Percentiles rank a stretch among this genome's conserved stretches.
These are phyloP conservation scores for Cephalotes varians DNA, from an alignment of 2,888 invertebrate species.

Conservation along the genomic window DNA sequence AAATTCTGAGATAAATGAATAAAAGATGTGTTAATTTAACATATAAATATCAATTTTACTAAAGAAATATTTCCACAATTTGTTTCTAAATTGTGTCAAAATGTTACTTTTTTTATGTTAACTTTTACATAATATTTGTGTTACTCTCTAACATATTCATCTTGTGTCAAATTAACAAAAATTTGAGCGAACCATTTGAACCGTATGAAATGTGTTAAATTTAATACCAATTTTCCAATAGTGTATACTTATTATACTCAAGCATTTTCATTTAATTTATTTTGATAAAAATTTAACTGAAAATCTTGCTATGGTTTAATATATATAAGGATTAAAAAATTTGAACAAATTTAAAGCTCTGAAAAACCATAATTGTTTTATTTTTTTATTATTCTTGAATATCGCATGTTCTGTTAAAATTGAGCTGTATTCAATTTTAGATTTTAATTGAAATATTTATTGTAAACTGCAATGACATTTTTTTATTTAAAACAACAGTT, in stretches of 20 bases:
- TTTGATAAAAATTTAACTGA: background rate
- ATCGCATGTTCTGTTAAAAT: background rate
- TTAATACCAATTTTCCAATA: no score
- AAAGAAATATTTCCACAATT: no score
- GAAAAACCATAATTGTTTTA: background rate
- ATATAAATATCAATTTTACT: no score
- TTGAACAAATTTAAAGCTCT: background rate
- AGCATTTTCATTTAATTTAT: background rate
- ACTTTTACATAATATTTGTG: no score
- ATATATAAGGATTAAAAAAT: background rate
- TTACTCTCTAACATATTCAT: no score
- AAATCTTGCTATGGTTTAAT: background rate
- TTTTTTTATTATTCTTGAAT: slow-evolving; percentile 9
- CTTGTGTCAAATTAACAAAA: no score
- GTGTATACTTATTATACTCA: background rate
- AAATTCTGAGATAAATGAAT: no score
- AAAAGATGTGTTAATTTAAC: no score
- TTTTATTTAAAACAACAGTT: background rate
- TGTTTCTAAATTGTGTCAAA: no score
- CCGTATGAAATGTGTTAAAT: no score
- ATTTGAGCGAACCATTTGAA: no score
- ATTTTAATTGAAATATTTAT: slow-evolving; percentile 16
- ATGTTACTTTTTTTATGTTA: no score
- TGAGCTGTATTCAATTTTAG: slow-evolving; percentile 14
- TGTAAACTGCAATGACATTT: background rate